Conservation (phyloP, 2,888 invertebrate species). For the Thyatira batis region DNA sequence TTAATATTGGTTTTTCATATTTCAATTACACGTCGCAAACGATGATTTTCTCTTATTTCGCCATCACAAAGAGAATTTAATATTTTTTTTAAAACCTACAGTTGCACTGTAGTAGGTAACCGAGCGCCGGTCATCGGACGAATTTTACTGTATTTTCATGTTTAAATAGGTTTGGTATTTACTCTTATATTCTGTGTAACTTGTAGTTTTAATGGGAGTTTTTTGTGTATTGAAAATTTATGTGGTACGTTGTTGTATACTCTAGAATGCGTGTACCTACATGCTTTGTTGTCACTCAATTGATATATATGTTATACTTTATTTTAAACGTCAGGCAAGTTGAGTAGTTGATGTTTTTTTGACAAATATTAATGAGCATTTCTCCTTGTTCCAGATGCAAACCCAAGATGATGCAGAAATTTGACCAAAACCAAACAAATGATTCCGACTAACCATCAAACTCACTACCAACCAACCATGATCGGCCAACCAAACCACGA, state of each 20-base stretch:
- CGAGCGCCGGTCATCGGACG: not conserved
- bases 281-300: not conserved
- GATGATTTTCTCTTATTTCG: not conserved
- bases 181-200: not conserved
- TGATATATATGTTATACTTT: not conserved
- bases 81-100: slow-evolving; percentile 8
- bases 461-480: slow-evolving; percentile 47
- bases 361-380: not conserved
- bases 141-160: not conserved
- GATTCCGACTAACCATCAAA: slow-evolving; percentile 16
- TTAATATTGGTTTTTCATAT: not conserved
- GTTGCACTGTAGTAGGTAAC: no score
- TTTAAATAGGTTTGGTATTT: slow-evolving; percentile 2
- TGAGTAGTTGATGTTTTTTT: not conserved
- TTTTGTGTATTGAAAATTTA: not conserved
- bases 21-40: slow-evolving; percentile 9
- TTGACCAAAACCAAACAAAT: slow-evolving; percentile 55
- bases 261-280: not conserved
- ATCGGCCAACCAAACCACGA: slow-evolving; percentile 40
- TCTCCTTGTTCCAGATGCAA: slow-evolving; percentile 69
- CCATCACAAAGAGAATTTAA: slow-evolving; percentile 9
- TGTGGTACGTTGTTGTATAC: not conserved
- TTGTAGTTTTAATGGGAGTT: not conserved
- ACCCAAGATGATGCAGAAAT: slow-evolving; percentile 63
- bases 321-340: no score